phyloP scores from a whole-genome alignment of 2,113 vertebrate genomes.

The Aplodontia rufa region DNA sequence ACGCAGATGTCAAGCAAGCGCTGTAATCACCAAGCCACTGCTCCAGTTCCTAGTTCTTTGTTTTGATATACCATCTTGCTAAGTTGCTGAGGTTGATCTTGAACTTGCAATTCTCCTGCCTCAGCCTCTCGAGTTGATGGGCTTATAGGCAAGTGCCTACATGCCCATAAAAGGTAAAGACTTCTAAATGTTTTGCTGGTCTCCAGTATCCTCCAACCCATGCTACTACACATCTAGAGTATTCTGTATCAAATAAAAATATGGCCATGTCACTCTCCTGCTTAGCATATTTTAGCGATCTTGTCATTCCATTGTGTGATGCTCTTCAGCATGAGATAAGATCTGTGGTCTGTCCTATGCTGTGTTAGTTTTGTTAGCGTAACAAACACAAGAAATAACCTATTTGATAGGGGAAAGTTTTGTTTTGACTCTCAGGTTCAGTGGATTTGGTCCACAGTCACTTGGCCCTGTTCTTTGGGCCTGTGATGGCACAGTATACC shows the following conservation, averaged over 20 bases:
- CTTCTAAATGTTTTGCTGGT: constrained; percentile 5
- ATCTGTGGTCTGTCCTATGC: neutral
- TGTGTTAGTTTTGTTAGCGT: neutral
- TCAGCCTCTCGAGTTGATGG: no score
- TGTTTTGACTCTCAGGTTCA: neutral
- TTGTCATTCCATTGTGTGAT: neutral
- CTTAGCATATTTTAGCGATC: neutral
- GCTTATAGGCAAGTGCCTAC: no score
- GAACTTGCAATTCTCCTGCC: no score
- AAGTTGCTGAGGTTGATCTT: no score
- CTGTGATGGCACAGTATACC: neutral
- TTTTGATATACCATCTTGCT: no score
- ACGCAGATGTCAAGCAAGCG: no score
- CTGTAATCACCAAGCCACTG: no score
- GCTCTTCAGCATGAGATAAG: neutral
- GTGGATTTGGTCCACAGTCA: neutral
- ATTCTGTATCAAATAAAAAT: constrained; percentile 21
- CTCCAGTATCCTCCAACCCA: neutral
- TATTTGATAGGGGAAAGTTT: neutral
- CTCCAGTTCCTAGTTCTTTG: no score
- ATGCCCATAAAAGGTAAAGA: neutral
- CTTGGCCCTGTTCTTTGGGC: neutral
- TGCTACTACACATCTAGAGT: neutral
- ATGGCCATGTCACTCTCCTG: neutral
- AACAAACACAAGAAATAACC: neutral